Conservation (phyloP, 2,113 vertebrate species). For the Harpagus bidentatus region DNA sequence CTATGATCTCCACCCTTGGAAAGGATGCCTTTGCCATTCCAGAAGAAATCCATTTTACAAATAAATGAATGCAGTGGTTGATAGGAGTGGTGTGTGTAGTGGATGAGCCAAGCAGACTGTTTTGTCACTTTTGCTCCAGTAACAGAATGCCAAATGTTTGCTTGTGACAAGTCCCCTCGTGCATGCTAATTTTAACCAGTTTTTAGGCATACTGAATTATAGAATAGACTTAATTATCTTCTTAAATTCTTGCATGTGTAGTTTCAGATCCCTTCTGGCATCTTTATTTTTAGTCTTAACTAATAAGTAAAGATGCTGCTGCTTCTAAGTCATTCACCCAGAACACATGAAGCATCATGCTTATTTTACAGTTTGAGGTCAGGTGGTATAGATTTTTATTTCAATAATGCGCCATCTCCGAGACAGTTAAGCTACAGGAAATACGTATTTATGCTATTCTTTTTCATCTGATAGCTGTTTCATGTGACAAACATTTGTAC, state of each 20-base stretch:
- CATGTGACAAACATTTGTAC: neutral
- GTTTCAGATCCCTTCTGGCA: neutral
- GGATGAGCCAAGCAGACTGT: neutral
- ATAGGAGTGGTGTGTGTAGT: too few species aligned
- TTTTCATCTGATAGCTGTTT: neutral
- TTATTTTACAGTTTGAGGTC: neutral
- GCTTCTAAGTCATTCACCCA: neutral
- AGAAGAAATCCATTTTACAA: too few species aligned
- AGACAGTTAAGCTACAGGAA: neutral
- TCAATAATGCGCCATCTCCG: neutral
- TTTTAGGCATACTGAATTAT: neutral
- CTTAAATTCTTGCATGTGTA: neutral
- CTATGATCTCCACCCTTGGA: neutral
- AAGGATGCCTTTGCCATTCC: neutral
- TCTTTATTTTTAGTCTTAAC: neutral
- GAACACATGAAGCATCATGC: fast-evolving
- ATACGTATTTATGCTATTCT: fast-evolving
- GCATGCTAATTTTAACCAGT: neutral
- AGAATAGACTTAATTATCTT: neutral
- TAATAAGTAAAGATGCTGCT: neutral
- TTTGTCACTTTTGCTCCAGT: neutral
- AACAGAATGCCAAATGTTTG: neutral
- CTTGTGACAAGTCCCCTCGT: neutral
- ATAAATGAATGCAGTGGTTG: neutral
- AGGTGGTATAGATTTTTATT: neutral